These are phyloP conservation scores for Craterocephalus amniculus DNA, from an alignment of 2,797 vertebrate genomes.

Conservation along the genomic window DNA sequence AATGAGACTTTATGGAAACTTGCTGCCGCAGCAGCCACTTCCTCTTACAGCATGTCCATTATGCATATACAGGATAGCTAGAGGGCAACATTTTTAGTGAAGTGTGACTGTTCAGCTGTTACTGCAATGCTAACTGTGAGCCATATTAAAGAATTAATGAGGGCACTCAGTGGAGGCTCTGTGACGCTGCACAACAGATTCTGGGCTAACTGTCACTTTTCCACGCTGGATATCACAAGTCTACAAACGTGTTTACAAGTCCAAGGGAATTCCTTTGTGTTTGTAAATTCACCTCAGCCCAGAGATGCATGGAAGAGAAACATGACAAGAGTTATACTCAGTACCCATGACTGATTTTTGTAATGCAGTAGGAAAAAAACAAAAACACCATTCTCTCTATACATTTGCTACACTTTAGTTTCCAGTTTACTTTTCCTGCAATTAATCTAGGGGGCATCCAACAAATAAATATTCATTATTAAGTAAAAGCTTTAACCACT, in stretches of 20 bases:
- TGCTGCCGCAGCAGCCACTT: slow-evolving; percentile 24
- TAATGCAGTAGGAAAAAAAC: background rate
- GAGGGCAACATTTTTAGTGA: slow-evolving; percentile 42
- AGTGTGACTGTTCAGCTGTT: slow-evolving; percentile 39
- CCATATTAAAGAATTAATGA: slow-evolving; percentile 49
- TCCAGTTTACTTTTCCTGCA: background rate
- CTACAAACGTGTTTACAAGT: slow-evolving; percentile 25
- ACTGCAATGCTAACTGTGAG: slow-evolving; percentile 22
- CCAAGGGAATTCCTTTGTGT: slow-evolving; percentile 5
- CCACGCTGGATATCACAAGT: slow-evolving; percentile 42
- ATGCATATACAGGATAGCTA: slow-evolving; percentile 30
- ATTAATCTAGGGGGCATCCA: background rate
- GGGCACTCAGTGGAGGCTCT: slow-evolving; percentile 32
- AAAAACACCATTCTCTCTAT: too few species aligned
- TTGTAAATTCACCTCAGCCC: background rate
- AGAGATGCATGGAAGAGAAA: background rate
- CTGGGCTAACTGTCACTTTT: slow-evolving; percentile 46
- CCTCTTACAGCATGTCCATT: slow-evolving; percentile 26
- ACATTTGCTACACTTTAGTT: background rate
- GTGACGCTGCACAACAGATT: slow-evolving; percentile 35
- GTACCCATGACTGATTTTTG: background rate
- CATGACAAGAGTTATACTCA: background rate
- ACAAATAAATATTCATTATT: background rate
- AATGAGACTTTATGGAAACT: slow-evolving; percentile 27
- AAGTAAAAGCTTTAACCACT: background rate